Conservation (phyloP, 2,797 vertebrate species). For the Austrolebias charrua region DNA sequence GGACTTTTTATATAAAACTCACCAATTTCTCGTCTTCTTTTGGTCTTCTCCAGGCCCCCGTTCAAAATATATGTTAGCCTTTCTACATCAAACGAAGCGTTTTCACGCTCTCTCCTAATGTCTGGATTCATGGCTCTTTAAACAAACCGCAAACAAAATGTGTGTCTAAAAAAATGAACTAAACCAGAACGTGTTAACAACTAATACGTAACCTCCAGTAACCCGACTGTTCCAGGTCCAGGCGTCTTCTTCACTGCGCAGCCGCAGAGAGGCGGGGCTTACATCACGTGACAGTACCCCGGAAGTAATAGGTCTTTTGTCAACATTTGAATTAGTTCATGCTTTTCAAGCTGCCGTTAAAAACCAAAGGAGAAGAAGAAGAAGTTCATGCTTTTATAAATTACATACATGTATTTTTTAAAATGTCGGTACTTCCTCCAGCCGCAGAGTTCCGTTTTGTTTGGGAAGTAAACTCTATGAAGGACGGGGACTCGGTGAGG, state of each 20-base stretch:
- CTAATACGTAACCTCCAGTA: neutral
- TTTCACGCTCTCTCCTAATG: conserved; percentile 83
- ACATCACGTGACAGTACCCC: conserved; percentile 33
- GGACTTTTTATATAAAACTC: conserved; percentile 51
- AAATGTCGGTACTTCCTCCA: conserved; percentile 80
- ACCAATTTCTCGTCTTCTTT: conserved; percentile 92
- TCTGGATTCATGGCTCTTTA: conserved; percentile 85
- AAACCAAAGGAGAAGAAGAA: too few species aligned
- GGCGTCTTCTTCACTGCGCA: conserved; percentile 26
- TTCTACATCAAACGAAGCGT: conserved; percentile 85
- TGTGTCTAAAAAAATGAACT: neutral
- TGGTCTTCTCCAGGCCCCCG: conserved; percentile 84
- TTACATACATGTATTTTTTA: neutral
- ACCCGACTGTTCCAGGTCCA: neutral
- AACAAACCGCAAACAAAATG: neutral
- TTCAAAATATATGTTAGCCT: conserved; percentile 87
- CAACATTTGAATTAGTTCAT: neutral
- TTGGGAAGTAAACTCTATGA: conserved; percentile 84
- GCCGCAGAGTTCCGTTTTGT: conserved; percentile 82
- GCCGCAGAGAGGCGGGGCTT: neutral
- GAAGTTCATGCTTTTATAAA: too few species aligned
- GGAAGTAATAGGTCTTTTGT: conserved; percentile 11
- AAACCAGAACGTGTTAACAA: rapidly evolving
- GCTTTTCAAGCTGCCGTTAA: too few species aligned
- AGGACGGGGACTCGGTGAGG: conserved; percentile 81